Evolutionary conservation across 2,113 vertebrate genomes (phyloP), one percentile per base, ranked within the genome.

Genomic region (Piaya cayana): DNA sequence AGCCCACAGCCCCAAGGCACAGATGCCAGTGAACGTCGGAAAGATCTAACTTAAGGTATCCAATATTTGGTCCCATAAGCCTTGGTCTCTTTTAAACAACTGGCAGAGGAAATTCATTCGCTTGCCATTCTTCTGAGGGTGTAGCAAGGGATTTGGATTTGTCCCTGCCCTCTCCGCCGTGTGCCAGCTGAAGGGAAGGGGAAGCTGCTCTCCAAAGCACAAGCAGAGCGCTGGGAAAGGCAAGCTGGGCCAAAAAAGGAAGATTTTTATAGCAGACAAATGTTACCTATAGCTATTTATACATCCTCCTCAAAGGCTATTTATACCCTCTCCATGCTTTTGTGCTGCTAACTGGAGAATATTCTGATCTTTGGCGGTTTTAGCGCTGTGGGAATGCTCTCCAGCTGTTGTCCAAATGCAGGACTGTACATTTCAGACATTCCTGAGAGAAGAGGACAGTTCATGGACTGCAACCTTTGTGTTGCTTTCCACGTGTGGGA

Each of bases 221-320:
- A 2, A 65, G 45, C 25, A 26, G 62, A 83, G 36, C 37, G 9
- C 72, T 21, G 62, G 13, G 32, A 79, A 32, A 45, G 53, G 58
- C 69, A 90, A 74, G 52, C 59, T 4, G 3, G 86, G 68, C 87
- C 91, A 79, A 72, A 95, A 84, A 9, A 1, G 11, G 43, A 36
- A n/a, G 49, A 21, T 76, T 91, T 94, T 83, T 92, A 74, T 86
- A 93, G 94, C 53, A 11, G 23, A 25, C 55, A 60, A 69, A 87
- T 49, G 56, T 91, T 95, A 96, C 96, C 86, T 92, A 18, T 50
- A 69, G 87, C 79, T 96, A 82, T 96, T 96, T 96, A 84, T 93
- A 82, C 60, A 17, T 74, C 71, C 27, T 87, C 20, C 83, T 95
- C 70, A 65, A 91, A 79, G 91, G 70, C 91, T 95, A 20, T 90